Evolutionary conservation across 2,888 invertebrate genomes (phyloP), one percentile per base, ranked within the genome.

Genomic region (Therioaphis trifolii): DNA sequence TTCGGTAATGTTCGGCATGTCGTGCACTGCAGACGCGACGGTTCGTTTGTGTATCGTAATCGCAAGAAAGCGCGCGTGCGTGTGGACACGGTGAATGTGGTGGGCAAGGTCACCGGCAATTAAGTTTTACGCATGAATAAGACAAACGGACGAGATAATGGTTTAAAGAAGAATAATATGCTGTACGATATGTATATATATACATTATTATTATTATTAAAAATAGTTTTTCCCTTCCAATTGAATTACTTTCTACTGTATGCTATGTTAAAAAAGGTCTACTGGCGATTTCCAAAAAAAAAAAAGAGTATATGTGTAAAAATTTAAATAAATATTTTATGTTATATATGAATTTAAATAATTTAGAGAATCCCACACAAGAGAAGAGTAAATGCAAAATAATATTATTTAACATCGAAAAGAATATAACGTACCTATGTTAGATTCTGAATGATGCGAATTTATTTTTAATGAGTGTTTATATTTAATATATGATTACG

Each of bases 61-160:
- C 68, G 78, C 78, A 79, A 79, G 78, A 79, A 79, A 79, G 68
- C 78, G 68, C 78, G 77, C 77, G 77, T 29, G 63, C 68, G 79
- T 49, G 71, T 21, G 71, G 71, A 61, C 46, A 80, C 61, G 80
- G 80, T 68, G 79, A 79, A 78, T 40, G 77, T 78, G 58, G 71
- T 14, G 71, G 29, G 61, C 80, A 80, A 80, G 80, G 80, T 80
- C 80, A 80, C 35, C 58, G 80, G 71, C 71, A 61, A 71, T 80
- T 80, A 80, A 80, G 71, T 80, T 80, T 72, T 71, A 80, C 80
- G 80, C 71, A 46, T 40, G 80, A 72, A 61, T 72, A 80, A 80
- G 58, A 58, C 71, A 72, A 80, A 72, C 71, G 80, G 58, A 80
- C 71, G 71, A 80, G 80, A 72, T 61, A 72, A 72, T 72, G 71